These are phyloP conservation scores for Parnassius smintheus DNA, from an alignment of 2,888 invertebrate species.

Conservation along the genomic window DNA sequence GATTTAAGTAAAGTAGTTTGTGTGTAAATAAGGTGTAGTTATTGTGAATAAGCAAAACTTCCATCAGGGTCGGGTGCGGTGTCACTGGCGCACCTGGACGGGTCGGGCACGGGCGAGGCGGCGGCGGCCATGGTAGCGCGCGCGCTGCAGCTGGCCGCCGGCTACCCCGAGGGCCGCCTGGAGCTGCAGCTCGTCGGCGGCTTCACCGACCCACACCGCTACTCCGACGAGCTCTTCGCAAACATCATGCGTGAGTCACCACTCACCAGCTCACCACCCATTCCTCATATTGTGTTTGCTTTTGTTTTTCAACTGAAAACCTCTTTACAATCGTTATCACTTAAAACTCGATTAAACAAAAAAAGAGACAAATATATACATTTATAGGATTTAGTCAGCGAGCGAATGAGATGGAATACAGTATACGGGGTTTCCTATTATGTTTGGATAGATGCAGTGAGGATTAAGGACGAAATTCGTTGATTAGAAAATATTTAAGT, in stretches of 20 bases:
- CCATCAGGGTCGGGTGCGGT: slow-evolving; percentile 91
- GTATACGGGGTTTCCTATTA: too few relatives aligned
- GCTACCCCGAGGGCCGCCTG: slow-evolving; percentile 93
- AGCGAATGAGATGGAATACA: too few relatives aligned
- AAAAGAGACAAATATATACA: too few relatives aligned
- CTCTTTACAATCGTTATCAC: too few relatives aligned
- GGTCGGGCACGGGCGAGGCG: slow-evolving; percentile 91
- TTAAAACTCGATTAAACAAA: too few relatives aligned
- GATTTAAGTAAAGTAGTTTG: too few relatives aligned
- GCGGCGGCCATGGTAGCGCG: slow-evolving; percentile 90
- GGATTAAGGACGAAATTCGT: too few relatives aligned
- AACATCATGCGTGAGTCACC: slow-evolving; percentile 88
- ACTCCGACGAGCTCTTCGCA: slow-evolving; percentile 94
- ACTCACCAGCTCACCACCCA: background rate
- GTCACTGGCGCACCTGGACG: slow-evolving; percentile 91
- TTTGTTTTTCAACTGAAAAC: too few relatives aligned
- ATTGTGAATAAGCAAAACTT: slow-evolving; percentile 20
- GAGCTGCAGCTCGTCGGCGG: slow-evolving; percentile 96
- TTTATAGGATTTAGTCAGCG: too few relatives aligned
- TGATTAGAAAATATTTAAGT: too few relatives aligned
- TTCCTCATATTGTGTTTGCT: too few relatives aligned
- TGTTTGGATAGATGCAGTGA: too few relatives aligned
- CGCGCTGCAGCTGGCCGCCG: slow-evolving; percentile 92
- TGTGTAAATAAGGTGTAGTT: background rate
- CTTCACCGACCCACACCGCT: slow-evolving; percentile 91